Percentiles rank a stretch among this genome's conserved stretches.
Evolutionary conservation across 2,888 invertebrate species (phyloP).

Genomic region (Myopa tessellatipennis): DNA sequence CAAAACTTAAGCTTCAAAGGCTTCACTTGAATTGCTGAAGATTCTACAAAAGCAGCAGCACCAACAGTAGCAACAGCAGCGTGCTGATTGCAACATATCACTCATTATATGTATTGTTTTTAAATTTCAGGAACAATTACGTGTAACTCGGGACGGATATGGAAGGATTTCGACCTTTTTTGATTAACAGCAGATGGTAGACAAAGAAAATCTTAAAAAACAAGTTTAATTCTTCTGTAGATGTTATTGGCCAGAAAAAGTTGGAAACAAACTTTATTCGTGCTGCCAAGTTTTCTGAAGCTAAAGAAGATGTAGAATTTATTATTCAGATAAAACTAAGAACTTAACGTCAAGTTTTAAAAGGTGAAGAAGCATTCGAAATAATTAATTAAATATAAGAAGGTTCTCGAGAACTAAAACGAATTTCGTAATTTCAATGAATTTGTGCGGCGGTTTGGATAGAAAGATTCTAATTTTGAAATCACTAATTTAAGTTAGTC

Average conservation of each 20-base stretch:
- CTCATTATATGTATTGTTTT: neutral
- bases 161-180: neutral
- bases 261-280: neutral
- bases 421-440: too few relatives aligned
- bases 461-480: too few relatives aligned
- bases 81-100: conserved; percentile 14
- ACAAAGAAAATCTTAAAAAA: conserved; percentile 10
- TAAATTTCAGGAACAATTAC: conserved; percentile 9
- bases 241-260: neutral
- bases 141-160: neutral
- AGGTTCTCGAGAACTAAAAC: too few relatives aligned
- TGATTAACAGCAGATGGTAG: conserved; percentile 6
- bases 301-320: too few relatives aligned
- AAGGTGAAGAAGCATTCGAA: too few relatives aligned
- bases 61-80: neutral
- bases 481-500: too few relatives aligned
- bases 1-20: conserved; percentile 15
- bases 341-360: too few relatives aligned
- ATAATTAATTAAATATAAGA: too few relatives aligned
- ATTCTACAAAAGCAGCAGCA: neutral
- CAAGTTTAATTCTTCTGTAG: neutral
- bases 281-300: neutral
- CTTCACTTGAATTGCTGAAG: conserved; percentile 16
- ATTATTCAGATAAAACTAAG: too few relatives aligned
- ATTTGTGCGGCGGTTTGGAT: too few relatives aligned